These are phyloP conservation scores for Callinectes sapidus DNA, from an alignment of 2,888 invertebrate genomes.

Conservation along the genomic window DNA sequence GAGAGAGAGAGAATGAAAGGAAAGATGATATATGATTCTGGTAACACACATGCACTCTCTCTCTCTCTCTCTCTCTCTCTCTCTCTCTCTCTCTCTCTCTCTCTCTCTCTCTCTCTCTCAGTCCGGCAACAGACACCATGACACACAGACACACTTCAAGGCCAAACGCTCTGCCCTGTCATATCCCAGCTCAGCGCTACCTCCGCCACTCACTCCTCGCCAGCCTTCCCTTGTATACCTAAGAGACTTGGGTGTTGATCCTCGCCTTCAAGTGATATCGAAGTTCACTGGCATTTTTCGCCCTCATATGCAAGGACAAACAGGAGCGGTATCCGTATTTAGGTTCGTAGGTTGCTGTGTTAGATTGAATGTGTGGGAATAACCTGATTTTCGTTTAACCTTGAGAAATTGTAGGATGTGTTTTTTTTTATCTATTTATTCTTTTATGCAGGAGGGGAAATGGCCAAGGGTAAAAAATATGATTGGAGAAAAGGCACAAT, in stretches of 20 bases:
- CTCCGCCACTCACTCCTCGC: not conserved
- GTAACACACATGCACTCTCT: not conserved
- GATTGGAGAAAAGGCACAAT: no score
- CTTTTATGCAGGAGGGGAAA: no score
- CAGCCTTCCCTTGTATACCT: not conserved
- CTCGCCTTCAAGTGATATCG: not conserved
- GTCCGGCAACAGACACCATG: not conserved
- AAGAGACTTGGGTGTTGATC: not conserved
- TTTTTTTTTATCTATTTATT: no score
- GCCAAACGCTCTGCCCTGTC: not conserved
- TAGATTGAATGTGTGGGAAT: not conserved
- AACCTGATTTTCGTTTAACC: not conserved
- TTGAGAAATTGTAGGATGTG: not conserved
- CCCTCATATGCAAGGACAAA: not conserved
- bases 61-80: slow-evolving; percentile 11
- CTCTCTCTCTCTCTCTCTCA: slow-evolving; percentile 38
- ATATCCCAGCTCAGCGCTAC: not conserved
- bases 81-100: slow-evolving; percentile 28
- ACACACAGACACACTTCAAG: slow-evolving; percentile 13
- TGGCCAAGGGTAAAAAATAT: no score
- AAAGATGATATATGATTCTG: not conserved
- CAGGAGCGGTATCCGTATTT: not conserved
- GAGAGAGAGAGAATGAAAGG: not conserved
- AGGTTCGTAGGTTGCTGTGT: not conserved
- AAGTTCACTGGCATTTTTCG: not conserved